phyloP scores from a whole-genome alignment of 2,888 invertebrate species.

The Agrotis ipsilon region DNA sequence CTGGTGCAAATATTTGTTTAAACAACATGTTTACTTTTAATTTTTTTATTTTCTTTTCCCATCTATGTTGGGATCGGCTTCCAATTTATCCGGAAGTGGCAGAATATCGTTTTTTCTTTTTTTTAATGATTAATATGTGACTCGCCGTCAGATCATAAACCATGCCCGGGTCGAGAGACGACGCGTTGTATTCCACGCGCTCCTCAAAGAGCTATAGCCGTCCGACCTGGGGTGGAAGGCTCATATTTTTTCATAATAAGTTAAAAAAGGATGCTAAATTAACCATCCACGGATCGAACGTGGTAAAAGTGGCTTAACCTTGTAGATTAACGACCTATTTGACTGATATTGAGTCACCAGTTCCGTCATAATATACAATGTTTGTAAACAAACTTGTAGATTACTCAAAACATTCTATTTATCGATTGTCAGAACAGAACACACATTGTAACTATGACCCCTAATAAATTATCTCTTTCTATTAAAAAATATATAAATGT shows the following conservation, averaged over 20 bases:
- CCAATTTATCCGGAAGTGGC: neutral
- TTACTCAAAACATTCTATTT: neutral
- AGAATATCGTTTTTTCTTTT: neutral
- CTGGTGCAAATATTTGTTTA: neutral
- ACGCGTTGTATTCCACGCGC: too few relatives aligned
- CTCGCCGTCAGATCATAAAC: too few relatives aligned
- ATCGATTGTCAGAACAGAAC: neutral
- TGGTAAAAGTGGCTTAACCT: too few relatives aligned
- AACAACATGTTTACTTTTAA: too few relatives aligned
- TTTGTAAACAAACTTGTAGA: conserved; percentile 11
- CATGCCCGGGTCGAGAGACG: too few relatives aligned
- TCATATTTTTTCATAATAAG: too few relatives aligned
- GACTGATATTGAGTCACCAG: neutral
- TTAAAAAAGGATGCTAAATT: too few relatives aligned
- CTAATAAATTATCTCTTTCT: neutral
- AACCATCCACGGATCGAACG: neutral
- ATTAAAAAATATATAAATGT: conserved; percentile 1
- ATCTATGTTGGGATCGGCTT: neutral
- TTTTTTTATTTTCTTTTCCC: too few relatives aligned
- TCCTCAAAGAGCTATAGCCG: too few relatives aligned
- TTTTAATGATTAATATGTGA: too few relatives aligned
- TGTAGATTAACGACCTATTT: too few relatives aligned
- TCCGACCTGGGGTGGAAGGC: too few relatives aligned
- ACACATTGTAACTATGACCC: neutral
- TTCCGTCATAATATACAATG: neutral